Conservation (phyloP, 2,113 vertebrate species). For the Ptychochromis oligacanthus region DNA sequence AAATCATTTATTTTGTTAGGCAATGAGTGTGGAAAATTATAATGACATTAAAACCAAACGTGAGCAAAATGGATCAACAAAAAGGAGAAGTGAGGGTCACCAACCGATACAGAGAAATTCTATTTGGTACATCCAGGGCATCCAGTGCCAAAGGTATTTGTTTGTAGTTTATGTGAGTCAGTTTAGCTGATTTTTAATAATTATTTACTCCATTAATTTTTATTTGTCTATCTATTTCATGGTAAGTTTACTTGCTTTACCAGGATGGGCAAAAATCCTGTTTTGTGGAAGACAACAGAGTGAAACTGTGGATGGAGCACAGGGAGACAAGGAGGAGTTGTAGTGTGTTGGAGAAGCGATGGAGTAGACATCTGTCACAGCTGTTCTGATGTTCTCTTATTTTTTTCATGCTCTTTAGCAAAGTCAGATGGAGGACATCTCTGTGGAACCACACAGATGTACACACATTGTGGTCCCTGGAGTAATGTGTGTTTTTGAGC, state of each 20-base stretch:
- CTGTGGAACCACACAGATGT: constrained; percentile 45
- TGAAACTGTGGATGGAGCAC: neutral
- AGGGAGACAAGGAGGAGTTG: neutral
- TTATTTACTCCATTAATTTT: neutral
- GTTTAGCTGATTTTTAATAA: neutral
- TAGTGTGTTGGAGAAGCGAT: constrained; percentile 13
- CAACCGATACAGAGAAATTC: neutral
- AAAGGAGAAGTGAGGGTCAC: constrained; percentile 13
- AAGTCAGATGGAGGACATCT: constrained; percentile 47
- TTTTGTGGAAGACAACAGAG: constrained; percentile 4
- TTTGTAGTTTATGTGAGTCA: neutral
- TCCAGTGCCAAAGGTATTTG: neutral
- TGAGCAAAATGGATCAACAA: neutral
- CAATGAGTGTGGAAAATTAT: neutral
- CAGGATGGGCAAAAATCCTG: constrained; percentile 1
- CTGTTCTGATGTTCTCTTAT: constrained; percentile 42
- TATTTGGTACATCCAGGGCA: neutral
- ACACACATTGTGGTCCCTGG: constrained; percentile 22
- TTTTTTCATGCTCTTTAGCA: constrained; percentile 40
- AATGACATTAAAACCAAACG: constrained; percentile 7
- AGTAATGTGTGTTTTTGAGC: neutral
- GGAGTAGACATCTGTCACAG: constrained; percentile 34
- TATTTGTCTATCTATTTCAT: neutral
- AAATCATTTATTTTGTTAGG: neutral
- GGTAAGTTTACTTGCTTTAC: constrained; percentile 9